Evolutionary conservation across 2,888 invertebrate species (phyloP), one percentile per base, ranked within the genome.

Genomic region (Eupsilia transversa): DNA sequence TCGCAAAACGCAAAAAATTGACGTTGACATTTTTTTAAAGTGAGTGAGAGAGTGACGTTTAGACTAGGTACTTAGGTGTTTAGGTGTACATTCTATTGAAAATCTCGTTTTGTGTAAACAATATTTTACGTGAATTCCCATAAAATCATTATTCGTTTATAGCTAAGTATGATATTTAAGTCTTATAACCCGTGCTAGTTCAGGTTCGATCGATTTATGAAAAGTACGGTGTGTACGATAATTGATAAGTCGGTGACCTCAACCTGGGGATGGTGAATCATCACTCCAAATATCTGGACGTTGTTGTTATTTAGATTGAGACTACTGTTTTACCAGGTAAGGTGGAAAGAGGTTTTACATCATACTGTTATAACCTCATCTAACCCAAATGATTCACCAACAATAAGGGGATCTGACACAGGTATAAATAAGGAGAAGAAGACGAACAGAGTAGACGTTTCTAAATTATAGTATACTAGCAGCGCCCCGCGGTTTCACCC

Each of bases 211-310:
- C 30, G 17, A 38, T 72, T 46, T 52, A n/a, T 27, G 14, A n/a
- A 43, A 23, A 72, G 2, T 67, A 33, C 20, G 0, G 30, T 14
- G 17, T 69, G 2, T 67, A 33, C 20, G 0, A n/a, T 14, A 27
- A 5, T 43, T 33, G 14, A 9, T 63, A 57, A 57, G 20, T 72
- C 46, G 27, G 76, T 82, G 80, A 82, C 79, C 79, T 84, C 78
- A 82, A 59, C 46, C 27, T 63, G 79, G 85, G 82, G 70, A 88
- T 87, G 90, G 88, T 91, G 91, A 91, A 88, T 91, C 91, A 91
- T 91, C 91, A 83, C 80, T 86, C 61, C 72, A 86, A 88, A 89
- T 90, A 90, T 74, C 72, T 73, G 35, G 41, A 43, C 60, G 35
- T 52, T 75, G 61, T 54, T 71, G 52, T 77, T 65, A 59, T 73